Evolutionary conservation across 2,113 vertebrate species (phyloP).

Genomic region (Numida meleagris): DNA sequence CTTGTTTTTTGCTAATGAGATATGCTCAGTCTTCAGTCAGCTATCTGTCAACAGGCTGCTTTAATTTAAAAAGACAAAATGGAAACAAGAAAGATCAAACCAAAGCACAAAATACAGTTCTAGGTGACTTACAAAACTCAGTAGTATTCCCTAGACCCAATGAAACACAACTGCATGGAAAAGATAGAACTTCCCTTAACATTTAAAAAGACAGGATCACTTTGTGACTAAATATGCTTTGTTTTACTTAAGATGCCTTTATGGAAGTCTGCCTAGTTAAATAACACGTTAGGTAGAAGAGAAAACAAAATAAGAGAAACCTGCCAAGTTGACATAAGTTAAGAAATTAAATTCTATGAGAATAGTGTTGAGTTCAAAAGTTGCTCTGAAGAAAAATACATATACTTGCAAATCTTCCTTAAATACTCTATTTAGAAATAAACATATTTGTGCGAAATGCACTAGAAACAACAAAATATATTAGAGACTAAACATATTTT

Average conservation of each 20-base stretch:
- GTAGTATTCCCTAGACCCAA: background rate
- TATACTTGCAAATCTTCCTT: background rate
- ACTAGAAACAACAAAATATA: background rate
- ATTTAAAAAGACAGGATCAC: background rate
- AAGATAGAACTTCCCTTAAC: background rate
- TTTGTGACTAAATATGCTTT: background rate
- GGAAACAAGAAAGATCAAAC: background rate
- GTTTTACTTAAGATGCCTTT: background rate
- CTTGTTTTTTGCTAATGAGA: background rate
- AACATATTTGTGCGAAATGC: background rate
- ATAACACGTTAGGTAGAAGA: background rate
- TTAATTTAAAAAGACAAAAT: background rate
- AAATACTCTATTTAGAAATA: background rate
- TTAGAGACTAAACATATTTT: background rate
- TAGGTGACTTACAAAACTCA: background rate
- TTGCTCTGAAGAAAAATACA: background rate
- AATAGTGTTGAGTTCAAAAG: background rate
- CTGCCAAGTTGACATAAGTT: background rate
- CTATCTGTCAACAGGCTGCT: background rate
- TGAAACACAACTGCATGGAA: background rate
- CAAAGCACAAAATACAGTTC: background rate
- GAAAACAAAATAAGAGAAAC: background rate
- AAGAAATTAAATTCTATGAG: background rate
- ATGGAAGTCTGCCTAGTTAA: background rate
- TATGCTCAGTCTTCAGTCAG: background rate